These are phyloP conservation scores for Apostichopus californicus DNA, from an alignment of 35 echinoderm and acorn worm species.

Conservation along the genomic window DNA sequence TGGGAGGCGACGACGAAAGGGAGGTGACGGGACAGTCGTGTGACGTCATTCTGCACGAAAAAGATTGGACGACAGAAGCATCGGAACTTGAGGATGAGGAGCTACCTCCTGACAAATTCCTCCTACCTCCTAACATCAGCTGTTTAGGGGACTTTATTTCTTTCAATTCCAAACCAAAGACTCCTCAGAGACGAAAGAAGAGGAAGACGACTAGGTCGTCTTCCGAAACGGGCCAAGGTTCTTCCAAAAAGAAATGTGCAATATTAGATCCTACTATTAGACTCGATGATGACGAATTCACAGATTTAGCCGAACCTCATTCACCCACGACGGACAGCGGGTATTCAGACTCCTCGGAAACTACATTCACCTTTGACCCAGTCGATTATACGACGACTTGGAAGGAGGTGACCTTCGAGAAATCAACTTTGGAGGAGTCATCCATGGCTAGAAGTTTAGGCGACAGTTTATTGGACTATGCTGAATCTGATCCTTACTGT, in stretches of 20 bases:
- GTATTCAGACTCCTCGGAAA: background rate
- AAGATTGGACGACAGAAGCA: background rate
- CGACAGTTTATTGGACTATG: slow-evolving; percentile 32
- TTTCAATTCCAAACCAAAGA: background rate
- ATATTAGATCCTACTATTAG: slow-evolving; percentile 28
- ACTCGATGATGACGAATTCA: background rate
- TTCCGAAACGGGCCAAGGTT: background rate
- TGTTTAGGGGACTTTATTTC: slow-evolving; percentile 1
- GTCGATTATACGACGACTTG: background rate
- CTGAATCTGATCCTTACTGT: slow-evolving; percentile 39
- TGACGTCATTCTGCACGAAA: background rate
- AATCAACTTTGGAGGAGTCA: background rate
- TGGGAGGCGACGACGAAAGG: background rate
- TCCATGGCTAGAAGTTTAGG: slow-evolving; percentile 28
- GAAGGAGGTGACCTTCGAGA: background rate
- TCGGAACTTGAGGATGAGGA: background rate
- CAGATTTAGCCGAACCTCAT: background rate
- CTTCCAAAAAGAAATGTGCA: background rate
- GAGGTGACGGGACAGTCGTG: background rate
- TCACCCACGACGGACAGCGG: slow-evolving; percentile 27
- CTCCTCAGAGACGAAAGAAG: background rate
- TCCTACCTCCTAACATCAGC: background rate
- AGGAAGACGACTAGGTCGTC: background rate
- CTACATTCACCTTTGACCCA: slow-evolving; percentile 2
- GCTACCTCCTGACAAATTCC: background rate